Conservation (phyloP, 1,140 invertebrate species). For the Papilio helenus region DNA sequence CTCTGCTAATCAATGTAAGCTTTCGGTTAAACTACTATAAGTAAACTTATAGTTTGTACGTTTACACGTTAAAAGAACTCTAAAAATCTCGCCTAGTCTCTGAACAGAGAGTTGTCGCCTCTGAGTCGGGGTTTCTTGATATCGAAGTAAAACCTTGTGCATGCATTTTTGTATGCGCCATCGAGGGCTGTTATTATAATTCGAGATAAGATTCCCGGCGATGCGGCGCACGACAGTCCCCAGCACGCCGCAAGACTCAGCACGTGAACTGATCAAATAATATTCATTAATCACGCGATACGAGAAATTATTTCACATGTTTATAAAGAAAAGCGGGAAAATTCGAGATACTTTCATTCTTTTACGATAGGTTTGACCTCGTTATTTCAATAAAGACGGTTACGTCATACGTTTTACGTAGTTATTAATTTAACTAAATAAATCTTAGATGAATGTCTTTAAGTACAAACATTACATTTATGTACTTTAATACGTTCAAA, state of each 20-base stretch:
- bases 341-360: conserved; percentile 2
- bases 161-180: conserved; percentile 56
- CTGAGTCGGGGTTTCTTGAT: conserved; percentile 43
- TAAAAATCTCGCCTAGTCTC: too few species aligned
- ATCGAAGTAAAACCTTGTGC: conserved; percentile 49
- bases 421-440: background rate
- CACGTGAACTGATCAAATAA: conserved; percentile 49
- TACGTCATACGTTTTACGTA: background rate
- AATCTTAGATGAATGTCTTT: background rate
- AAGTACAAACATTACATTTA: too few species aligned
- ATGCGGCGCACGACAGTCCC: conserved; percentile 56
- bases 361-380: background rate
- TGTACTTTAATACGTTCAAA: too few species aligned
- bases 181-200: conserved; percentile 58
- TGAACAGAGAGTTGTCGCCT: conserved; percentile 43
- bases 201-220: conserved; percentile 61
- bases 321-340: conserved; percentile 12
- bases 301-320: conserved; percentile 33
- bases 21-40: background rate
- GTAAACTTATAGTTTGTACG: conserved; percentile 9
- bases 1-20: background rate
- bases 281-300: conserved; percentile 43
- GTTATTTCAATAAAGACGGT: background rate
- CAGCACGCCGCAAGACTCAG: conserved; percentile 44
- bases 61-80: background rate